A percentile compares a stretch with the other conserved stretches of the same genome.
Evolutionary conservation across 2,113 vertebrate genomes (phyloP).

Genomic region (Psettodes erumei): DNA sequence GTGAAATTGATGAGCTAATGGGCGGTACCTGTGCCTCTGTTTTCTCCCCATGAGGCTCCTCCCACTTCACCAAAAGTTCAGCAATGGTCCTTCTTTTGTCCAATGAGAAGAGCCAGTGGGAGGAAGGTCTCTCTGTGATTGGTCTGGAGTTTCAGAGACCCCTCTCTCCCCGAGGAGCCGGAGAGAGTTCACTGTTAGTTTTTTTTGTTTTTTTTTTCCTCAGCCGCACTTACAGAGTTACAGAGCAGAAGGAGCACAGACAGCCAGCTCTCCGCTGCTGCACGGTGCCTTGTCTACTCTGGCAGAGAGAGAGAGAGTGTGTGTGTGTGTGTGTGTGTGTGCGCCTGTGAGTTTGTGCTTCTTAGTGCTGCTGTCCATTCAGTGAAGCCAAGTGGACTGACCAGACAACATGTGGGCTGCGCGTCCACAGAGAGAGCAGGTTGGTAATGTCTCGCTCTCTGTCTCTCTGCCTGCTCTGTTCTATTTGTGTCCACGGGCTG

Average conservation of each 20-base stretch:
- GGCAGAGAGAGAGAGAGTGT: not conserved
- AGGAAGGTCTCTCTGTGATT: conserved; percentile 40
- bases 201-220: conserved; percentile 22
- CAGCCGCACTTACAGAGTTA: conserved; percentile 28
- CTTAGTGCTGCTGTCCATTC: conserved; percentile 5
- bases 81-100: conserved; percentile 2
- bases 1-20: conserved; percentile 17
- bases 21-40: not conserved
- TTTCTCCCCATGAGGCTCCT: conserved; percentile 47
- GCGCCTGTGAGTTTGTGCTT: not conserved
- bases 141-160: conserved; percentile 48
- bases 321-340: not conserved
- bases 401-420: conserved; percentile 63
- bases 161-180: conserved; percentile 61
- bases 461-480: conserved; percentile 29
- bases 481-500: conserved; percentile 55
- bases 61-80: conserved; percentile 31
- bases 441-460: conserved; percentile 57
- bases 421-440: conserved; percentile 72
- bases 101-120: conserved; percentile 49
- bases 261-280: not conserved
- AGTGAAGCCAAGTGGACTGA: conserved; percentile 29
- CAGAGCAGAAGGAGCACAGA: conserved; percentile 6
- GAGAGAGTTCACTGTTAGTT: conserved; percentile 60
- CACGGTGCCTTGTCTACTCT: conserved; percentile 7